phyloP scores from a whole-genome alignment of 2,797 vertebrate genomes.

The Myotis daubentonii region DNA sequence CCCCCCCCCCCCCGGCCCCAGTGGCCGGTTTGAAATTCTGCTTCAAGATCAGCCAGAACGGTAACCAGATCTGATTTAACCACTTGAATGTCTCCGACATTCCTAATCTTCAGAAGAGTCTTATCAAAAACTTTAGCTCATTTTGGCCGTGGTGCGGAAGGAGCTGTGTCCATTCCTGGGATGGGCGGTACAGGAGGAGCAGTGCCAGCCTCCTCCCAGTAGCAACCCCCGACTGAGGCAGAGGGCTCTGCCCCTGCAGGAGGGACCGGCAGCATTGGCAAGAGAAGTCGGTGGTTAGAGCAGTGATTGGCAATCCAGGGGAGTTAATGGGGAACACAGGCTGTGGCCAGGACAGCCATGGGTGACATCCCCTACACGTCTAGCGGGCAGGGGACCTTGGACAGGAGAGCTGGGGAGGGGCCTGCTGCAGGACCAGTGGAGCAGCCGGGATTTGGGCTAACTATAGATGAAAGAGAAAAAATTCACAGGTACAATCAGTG shows the following conservation, averaged over 20 bases:
- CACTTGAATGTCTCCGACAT: not conserved
- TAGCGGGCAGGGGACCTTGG: not conserved
- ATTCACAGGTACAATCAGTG: not conserved
- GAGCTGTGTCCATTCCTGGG: not conserved
- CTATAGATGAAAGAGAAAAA: not conserved
- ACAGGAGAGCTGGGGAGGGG: not conserved
- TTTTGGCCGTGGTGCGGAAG: not conserved
- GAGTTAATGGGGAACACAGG: not conserved
- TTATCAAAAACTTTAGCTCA: not conserved
- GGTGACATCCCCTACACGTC: not conserved
- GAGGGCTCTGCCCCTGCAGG: not conserved
- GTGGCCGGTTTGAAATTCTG: not conserved
- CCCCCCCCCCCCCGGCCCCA: no score
- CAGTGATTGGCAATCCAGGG: not conserved
- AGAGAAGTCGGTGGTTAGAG: not conserved
- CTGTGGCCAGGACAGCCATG: not conserved
- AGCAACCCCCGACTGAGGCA: not conserved
- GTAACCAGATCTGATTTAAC: not conserved
- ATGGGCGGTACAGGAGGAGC: rapidly evolving
- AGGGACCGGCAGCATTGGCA: not conserved
- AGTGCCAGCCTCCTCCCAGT: not conserved
- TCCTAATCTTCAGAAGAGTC: not conserved
- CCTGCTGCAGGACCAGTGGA: not conserved
- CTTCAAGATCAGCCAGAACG: not conserved
- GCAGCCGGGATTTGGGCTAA: not conserved